A percentile compares a stretch with the other conserved stretches of the same genome.
Conservation (phyloP, 1,140 invertebrate species). For the Patella vulgata region DNA sequence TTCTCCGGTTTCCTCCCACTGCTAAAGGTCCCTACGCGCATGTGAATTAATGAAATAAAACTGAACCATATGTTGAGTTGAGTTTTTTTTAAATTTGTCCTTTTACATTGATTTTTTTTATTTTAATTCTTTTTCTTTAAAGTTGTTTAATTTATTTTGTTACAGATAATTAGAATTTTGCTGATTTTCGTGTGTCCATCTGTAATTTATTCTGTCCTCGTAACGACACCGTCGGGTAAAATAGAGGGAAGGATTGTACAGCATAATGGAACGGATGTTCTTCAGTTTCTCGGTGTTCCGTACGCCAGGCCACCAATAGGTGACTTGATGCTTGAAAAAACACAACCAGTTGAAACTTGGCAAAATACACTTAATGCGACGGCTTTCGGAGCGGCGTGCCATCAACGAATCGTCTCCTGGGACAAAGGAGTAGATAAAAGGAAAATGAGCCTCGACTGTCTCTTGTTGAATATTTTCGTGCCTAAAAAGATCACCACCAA, state of each 20-base stretch:
- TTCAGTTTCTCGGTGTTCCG: constrained; percentile 11
- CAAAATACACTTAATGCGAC: not conserved
- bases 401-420: no score
- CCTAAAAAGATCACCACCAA: constrained; percentile 68
- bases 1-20: no score
- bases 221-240: not conserved
- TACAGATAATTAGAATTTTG: not conserved
- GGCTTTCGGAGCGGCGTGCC: no score
- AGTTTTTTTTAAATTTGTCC: no score
- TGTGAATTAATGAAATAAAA: no score
- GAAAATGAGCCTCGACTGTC: constrained; percentile 82
- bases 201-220: no score
- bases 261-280: not conserved
- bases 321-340: not conserved
- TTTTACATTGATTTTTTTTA: not conserved
- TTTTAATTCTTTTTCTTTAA: not conserved
- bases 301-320: constrained; percentile 11
- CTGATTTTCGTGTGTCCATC: not conserved
- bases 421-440: not conserved
- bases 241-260: not conserved
- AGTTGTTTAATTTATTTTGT: not conserved
- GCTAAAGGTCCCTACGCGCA: no score
- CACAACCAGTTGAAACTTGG: not conserved
- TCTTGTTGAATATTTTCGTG: constrained; percentile 87
- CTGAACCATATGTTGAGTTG: no score